These are phyloP conservation scores for Melinaea menophilus DNA, from an alignment of 2,888 invertebrate species.

Conservation along the genomic window DNA sequence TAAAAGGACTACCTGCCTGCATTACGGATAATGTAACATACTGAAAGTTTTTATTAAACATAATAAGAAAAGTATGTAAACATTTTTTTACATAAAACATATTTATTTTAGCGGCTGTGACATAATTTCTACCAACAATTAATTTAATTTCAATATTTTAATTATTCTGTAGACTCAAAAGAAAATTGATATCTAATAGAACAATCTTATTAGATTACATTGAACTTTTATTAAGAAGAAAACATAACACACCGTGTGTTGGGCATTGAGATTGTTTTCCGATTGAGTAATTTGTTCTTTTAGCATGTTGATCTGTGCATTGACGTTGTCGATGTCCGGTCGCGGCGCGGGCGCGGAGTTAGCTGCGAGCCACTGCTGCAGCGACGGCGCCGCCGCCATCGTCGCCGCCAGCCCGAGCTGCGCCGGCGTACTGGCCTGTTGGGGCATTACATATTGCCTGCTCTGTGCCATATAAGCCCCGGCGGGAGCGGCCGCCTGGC, in stretches of 20 bases:
- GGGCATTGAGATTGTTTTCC: slow-evolving; percentile 96
- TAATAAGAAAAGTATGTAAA: slow-evolving; percentile 5
- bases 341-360: slow-evolving; percentile 55
- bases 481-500: slow-evolving; percentile 73
- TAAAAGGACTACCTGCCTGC: slow-evolving; percentile 22
- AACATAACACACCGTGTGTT: slow-evolving; percentile 86
- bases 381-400: slow-evolving; percentile 71
- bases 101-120: neutral
- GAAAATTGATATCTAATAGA: no score
- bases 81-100: slow-evolving; percentile 9
- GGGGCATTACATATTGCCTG: slow-evolving; percentile 79
- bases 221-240: neutral
- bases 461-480: slow-evolving; percentile 78
- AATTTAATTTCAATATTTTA: no score
- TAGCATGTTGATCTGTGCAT: slow-evolving; percentile 87
- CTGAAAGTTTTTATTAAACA: slow-evolving; percentile 18
- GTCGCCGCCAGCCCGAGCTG: slow-evolving; percentile 76
- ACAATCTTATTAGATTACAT: no score
- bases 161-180: no score
- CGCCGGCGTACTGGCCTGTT: slow-evolving; percentile 76
- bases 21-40: slow-evolving; percentile 10
- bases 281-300: slow-evolving; percentile 97
- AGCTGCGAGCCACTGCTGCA: slow-evolving; percentile 69
- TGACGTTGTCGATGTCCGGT: slow-evolving; percentile 76
- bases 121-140: no score